Evolutionary conservation across 2,797 vertebrate species (phyloP), one percentile per base, ranked within the genome.

Genomic region (Epinephelus malabaricus): DNA sequence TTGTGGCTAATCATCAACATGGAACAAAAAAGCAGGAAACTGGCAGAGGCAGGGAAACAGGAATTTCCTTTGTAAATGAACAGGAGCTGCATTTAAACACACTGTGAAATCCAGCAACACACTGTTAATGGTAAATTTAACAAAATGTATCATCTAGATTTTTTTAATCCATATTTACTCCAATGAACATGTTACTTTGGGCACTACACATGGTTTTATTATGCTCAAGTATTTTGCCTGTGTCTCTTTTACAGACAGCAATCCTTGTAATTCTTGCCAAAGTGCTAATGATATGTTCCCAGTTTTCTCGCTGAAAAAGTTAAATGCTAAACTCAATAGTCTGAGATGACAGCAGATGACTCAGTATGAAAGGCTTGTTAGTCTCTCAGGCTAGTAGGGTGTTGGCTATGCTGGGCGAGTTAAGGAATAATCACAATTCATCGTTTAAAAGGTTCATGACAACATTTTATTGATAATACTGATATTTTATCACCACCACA

Each of bases 391-490:
- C 2, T 18, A 63, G 15, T 5, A 50, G 25, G 2, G 17, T 46
- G 13, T 43, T 53, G 2, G 40, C 3, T 0, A 69, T 53, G 25
- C 1, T 58, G 2, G 5, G 53, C 5, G 2, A 45, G 0, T 56
- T 63, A 1, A 76, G 60, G 6, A 83, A 86, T 38, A 10, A 83
- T 8, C 58, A 83, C 49, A 71, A 51, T 5, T 21, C 40, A 60
- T 55, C 6, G 72, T 40, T 55, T 34, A 7, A 50, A 34, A 13
- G 43, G 10, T 82, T 87, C 11, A 60, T 64, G 19, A 21, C 2
- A 83, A 71, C 34, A 47, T 86, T 87, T 93, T 92, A 91, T 93
- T 94, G 50, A 84, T 81, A 89, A 86, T 72, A 85, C 83, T 86
- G 86, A 80, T 56, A 79, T 69, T 34, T 50, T 9, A 67, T 85